Percentiles rank a stretch among this genome's conserved stretches.
Conservation (phyloP, 1,140 invertebrate species). For the Apolygus lucorum region DNA sequence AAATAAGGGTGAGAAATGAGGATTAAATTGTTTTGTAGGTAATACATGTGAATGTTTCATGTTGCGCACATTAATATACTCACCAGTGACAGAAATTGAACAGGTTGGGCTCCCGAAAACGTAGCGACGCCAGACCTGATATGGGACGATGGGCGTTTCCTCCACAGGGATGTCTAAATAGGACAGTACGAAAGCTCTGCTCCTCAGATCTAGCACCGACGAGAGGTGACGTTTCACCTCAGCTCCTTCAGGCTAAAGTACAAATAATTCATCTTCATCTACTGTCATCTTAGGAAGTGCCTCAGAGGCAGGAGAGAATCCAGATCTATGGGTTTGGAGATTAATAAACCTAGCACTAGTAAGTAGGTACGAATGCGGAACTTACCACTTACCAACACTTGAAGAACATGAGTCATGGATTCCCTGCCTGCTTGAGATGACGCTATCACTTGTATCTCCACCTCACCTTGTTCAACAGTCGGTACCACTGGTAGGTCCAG, state of each 20-base stretch:
- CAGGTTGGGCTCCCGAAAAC: slow-evolving; percentile 44
- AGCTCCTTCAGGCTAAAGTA: slow-evolving; percentile 47
- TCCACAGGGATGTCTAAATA: slow-evolving; percentile 51
- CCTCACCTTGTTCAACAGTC: slow-evolving; percentile 41
- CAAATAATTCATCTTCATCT: slow-evolving; percentile 1
- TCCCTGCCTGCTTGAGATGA: slow-evolving; percentile 46
- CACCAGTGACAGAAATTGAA: slow-evolving; percentile 43
- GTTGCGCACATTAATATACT: no score
- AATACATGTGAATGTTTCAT: no score
- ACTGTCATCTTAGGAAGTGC: background rate
- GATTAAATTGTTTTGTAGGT: no score
- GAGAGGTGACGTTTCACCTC: slow-evolving; percentile 50
- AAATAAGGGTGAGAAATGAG: no score
- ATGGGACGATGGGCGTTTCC: slow-evolving; percentile 49
- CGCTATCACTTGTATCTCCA: slow-evolving; percentile 46
- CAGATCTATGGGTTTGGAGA: background rate
- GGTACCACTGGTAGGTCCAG: slow-evolving; percentile 40
- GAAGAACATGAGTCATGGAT: slow-evolving; percentile 40
- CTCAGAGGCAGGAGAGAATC: background rate
- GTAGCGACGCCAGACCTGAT: slow-evolving; percentile 46
- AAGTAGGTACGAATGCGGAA: no score
- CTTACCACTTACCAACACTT: slow-evolving; percentile 39
- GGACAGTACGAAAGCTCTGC: slow-evolving; percentile 45
- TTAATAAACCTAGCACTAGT: no score
- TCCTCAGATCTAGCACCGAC: slow-evolving; percentile 49